Evolutionary conservation across 2,888 invertebrate species (phyloP).

Genomic region (Drosophila rellima): DNA sequence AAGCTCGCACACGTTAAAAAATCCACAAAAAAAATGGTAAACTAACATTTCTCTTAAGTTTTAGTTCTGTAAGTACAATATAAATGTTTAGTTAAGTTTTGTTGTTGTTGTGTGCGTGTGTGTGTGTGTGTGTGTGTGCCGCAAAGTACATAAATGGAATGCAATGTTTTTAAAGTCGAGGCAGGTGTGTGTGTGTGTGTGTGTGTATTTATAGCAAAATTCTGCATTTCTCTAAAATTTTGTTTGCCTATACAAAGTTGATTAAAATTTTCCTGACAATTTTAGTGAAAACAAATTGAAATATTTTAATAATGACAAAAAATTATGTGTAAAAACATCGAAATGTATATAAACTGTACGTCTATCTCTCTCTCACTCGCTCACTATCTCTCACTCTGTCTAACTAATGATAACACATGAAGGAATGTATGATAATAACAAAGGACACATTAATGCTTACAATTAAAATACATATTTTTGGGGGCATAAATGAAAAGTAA

Average conservation of each 20-base stretch:
- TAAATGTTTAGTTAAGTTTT: slow-evolving; percentile 26
- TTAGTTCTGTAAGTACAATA: slow-evolving; percentile 53
- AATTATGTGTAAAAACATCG: neutral
- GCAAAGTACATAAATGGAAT: slow-evolving; percentile 55
- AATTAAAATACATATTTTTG: slow-evolving; percentile 39
- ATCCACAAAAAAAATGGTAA: slow-evolving; percentile 22
- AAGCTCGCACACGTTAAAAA: slow-evolving; percentile 50
- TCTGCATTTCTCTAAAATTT: slow-evolving; percentile 29
- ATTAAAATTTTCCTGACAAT: slow-evolving; percentile 2
- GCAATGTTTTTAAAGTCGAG: slow-evolving; percentile 37
- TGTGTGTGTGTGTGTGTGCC: slow-evolving; percentile 37
- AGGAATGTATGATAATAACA: slow-evolving; percentile 49
- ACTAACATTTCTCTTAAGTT: slow-evolving; percentile 48
- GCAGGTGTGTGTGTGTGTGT: slow-evolving; percentile 13
- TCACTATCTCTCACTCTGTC: slow-evolving; percentile 25
- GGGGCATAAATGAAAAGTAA: slow-evolving; percentile 8
- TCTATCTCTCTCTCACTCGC: slow-evolving; percentile 11
- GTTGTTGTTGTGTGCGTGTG: slow-evolving; percentile 13
- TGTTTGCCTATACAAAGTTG: slow-evolving; percentile 10
- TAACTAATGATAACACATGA: slow-evolving; percentile 58
- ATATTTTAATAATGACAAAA: neutral
- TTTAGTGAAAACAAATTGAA: neutral
- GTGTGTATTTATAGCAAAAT: slow-evolving; percentile 11
- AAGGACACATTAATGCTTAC: slow-evolving; percentile 54
- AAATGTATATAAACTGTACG: neutral